Conservation (phyloP, 2,888 invertebrate genomes). For the Tanaodytes sp. region DNA sequence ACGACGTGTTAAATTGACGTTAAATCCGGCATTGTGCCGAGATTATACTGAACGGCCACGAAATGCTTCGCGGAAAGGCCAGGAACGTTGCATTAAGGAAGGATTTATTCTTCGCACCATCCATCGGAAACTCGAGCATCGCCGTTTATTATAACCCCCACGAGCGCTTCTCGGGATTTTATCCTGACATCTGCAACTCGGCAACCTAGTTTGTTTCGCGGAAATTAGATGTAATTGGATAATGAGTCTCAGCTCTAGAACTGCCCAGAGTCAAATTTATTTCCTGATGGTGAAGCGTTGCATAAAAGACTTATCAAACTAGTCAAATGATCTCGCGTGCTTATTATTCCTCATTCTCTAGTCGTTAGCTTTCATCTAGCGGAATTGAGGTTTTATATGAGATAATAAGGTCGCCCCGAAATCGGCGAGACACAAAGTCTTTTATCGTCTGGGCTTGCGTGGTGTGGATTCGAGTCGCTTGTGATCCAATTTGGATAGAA, state of each 20-base stretch:
- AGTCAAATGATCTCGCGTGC: slow-evolving; percentile 36
- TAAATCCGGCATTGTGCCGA: slow-evolving; percentile 47
- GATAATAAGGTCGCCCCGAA: slow-evolving; percentile 4
- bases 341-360: slow-evolving; percentile 39
- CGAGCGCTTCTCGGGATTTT: slow-evolving; percentile 52
- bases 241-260: slow-evolving; percentile 55
- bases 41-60: slow-evolving; percentile 42
- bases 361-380: slow-evolving; percentile 22
- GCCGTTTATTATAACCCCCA: slow-evolving; percentile 59
- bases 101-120: slow-evolving; percentile 49
- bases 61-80: slow-evolving; percentile 46
- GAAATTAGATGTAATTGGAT: slow-evolving; percentile 69
- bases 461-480: too few species aligned
- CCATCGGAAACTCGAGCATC: slow-evolving; percentile 35
- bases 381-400: neutral
- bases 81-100: slow-evolving; percentile 35
- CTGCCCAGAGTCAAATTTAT: slow-evolving; percentile 37
- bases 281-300: slow-evolving; percentile 17
- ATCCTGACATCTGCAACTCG: slow-evolving; percentile 70
- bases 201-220: slow-evolving; percentile 68
- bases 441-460: neutral
- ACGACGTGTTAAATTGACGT: slow-evolving; percentile 48
- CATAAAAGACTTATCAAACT: slow-evolving; percentile 53
- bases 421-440: neutral
- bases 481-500: too few species aligned